Evolutionary conservation across 1,140 invertebrate genomes (phyloP), one percentile per base, ranked within the genome.

Genomic region (Eurytemora carolleeae): DNA sequence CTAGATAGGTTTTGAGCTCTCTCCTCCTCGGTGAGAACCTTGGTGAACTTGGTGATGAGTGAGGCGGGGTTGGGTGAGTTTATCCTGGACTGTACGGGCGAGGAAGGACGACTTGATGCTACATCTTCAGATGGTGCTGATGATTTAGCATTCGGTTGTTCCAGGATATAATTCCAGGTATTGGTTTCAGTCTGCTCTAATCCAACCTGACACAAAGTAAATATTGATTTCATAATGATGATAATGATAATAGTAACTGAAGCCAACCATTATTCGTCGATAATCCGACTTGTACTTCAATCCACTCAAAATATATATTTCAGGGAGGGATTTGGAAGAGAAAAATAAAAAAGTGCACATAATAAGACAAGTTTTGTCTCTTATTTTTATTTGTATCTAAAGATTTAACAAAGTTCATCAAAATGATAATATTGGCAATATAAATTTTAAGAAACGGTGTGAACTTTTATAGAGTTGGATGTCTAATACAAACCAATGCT

Each of bases 141-240:
- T 44, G 31, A 7, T n/a, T 44, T 54, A 64, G 52, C 63, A 19
- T 57, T 62, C 3, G 60, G 60, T 18, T 62, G 60, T 24, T 62
- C 60, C 53, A 62, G 60, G n/a, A 63, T 60, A 58, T 63, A 67
- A 1, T 23, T 57, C 69, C 69, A 70, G 12, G 61, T 67, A 66
- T 82, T 82, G 1, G 77, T 80, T 73, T 18, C 78, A 71, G 3
- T 71, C 61, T 2, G 60, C 31, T 19, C 31, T 7, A 12, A n/a
- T n/a, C n/a, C n/a, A 12, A 44, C 31, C 31, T 44, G n/a, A 44
- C 31, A 44, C n/a, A 12, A 12, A 44, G 7, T 12, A 44, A 44
- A 44, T 44, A 12, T 44, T 44, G 31, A 12, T 44, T n/a, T 44
- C 7, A 7, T 44, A 44, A 12, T n/a, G 31, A n/a, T n/a, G n/a